Evolutionary conservation across 2,113 vertebrate species (phyloP).

Genomic region (Ascaphus truei): DNA sequence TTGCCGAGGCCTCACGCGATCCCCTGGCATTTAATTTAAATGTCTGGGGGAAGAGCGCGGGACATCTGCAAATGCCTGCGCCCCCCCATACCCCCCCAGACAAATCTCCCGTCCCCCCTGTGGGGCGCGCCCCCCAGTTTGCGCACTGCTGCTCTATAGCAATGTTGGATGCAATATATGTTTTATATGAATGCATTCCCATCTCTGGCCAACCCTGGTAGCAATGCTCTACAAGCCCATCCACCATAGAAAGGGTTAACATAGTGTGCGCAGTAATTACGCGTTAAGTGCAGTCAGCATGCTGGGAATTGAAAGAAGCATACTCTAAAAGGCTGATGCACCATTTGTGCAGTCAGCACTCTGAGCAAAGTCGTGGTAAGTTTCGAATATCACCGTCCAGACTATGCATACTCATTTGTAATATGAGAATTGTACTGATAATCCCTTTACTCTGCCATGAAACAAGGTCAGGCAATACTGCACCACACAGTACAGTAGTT

Average conservation of each 20-base stretch:
- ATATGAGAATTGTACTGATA: background rate
- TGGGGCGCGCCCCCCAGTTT: too few species aligned
- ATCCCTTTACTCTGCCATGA: background rate
- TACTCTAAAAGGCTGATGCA: background rate
- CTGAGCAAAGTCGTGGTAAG: background rate
- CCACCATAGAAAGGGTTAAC: background rate
- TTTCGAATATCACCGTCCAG: conserved; percentile 4
- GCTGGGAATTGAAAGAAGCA: background rate
- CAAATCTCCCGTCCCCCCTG: too few species aligned
- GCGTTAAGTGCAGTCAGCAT: background rate
- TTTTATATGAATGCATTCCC: too few species aligned
- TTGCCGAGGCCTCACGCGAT: too few species aligned
- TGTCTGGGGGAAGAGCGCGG: too few species aligned
- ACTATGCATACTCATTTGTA: background rate
- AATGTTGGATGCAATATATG: too few species aligned
- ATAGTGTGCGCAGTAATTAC: background rate
- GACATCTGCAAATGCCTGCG: too few species aligned
- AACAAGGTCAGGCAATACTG: conserved; percentile 3
- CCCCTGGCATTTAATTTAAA: too few species aligned
- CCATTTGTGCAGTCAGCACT: background rate
- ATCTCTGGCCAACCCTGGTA: too few species aligned
- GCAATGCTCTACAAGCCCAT: background rate
- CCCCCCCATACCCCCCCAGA: too few species aligned
- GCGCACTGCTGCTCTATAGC: too few species aligned
- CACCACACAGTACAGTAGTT: background rate